Conservation (phyloP, 37 sponge, comb jelly and placozoan genomes). For the Ianthella basta region DNA sequence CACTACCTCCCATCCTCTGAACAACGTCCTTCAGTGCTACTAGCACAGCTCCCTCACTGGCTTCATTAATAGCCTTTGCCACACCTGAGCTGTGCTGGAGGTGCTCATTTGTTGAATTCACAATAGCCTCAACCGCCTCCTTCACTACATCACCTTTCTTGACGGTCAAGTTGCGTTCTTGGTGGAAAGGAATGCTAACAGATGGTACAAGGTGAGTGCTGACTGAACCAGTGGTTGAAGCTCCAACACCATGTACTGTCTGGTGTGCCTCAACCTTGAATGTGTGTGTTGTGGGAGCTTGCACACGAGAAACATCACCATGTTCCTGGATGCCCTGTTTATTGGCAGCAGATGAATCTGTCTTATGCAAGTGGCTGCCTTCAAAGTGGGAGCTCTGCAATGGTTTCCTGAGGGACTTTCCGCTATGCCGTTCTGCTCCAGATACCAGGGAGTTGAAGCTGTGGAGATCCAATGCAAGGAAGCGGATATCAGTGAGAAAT, state of each 20-base stretch:
- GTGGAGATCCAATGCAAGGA: background rate
- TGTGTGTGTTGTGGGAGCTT: too few relatives aligned
- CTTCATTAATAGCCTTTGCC: slow-evolving; percentile 63
- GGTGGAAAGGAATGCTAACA: background rate
- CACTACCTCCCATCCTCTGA: background rate
- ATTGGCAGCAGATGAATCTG: too few relatives aligned
- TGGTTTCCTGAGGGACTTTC: background rate
- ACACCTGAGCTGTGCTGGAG: slow-evolving; percentile 71
- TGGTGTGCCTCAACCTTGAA: too few relatives aligned
- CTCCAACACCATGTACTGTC: too few relatives aligned
- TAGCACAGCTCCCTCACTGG: slow-evolving; percentile 53
- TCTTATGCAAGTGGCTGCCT: too few relatives aligned
- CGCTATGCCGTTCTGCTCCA: background rate
- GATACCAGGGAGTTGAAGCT: background rate
- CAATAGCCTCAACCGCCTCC: slow-evolving; percentile 62
- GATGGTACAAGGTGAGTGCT: too few relatives aligned
- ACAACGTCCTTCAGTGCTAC: background rate
- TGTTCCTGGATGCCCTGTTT: too few relatives aligned
- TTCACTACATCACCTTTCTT: slow-evolving; percentile 56
- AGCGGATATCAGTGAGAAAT: slow-evolving; percentile 11
- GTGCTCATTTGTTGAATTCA: slow-evolving; percentile 69
- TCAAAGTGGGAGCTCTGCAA: too few relatives aligned
- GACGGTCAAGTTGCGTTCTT: slow-evolving; percentile 49
- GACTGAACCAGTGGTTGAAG: too few relatives aligned
- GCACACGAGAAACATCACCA: too few relatives aligned